Evolutionary conservation across 2,797 vertebrate genomes (phyloP).

Genomic region (Trematomus bernacchii): DNA sequence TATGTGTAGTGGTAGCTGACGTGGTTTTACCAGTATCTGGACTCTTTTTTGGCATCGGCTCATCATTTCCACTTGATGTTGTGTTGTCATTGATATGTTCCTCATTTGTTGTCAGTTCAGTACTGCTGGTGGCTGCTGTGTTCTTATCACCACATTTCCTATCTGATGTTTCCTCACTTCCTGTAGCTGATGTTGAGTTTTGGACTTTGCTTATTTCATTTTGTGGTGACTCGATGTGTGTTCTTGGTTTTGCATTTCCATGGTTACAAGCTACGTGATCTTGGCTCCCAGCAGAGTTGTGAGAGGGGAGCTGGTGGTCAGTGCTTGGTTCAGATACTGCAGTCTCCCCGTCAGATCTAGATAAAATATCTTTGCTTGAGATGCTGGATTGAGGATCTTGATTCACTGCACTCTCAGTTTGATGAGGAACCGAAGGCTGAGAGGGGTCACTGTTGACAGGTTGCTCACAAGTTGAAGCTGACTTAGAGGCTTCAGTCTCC

Average conservation of each 20-base stretch:
- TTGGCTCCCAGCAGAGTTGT: conserved; percentile 26
- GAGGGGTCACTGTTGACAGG: conserved; percentile 2
- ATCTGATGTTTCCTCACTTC: background rate
- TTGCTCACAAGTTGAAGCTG: conserved; percentile 4
- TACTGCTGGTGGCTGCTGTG: background rate
- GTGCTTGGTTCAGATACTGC: background rate
- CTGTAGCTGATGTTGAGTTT: background rate
- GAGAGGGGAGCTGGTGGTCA: conserved; percentile 17
- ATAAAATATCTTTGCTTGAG: conserved; percentile 1
- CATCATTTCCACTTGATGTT: background rate
- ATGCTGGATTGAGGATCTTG: conserved; percentile 10
- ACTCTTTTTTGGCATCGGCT: background rate
- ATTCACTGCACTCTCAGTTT: background rate
- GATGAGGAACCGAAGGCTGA: conserved; percentile 20
- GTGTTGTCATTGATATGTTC: background rate
- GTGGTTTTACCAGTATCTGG: background rate
- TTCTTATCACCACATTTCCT: background rate
- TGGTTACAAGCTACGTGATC: background rate
- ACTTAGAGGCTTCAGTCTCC: background rate
- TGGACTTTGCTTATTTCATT: background rate
- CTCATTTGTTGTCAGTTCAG: conserved; percentile 1
- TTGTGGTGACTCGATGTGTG: background rate
- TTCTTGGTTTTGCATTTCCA: background rate
- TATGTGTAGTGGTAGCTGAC: background rate
- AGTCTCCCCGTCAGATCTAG: conserved; percentile 12